Evolutionary conservation across 2,113 vertebrate genomes (phyloP).

Genomic region (Casuarius casuarius): DNA sequence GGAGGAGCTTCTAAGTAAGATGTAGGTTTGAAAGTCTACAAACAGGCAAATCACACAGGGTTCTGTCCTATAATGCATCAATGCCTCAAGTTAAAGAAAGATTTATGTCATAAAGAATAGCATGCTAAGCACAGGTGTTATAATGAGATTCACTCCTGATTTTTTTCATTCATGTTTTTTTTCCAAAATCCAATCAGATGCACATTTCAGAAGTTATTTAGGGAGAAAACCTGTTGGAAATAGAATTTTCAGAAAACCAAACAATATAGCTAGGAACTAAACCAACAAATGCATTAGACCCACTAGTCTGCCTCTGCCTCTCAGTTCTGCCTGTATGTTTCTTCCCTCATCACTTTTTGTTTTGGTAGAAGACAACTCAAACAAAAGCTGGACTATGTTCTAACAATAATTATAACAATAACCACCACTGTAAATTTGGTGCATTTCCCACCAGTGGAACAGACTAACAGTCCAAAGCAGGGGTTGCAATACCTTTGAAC

Average conservation of each 20-base stretch:
- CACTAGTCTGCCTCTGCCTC: neutral
- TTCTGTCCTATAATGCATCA: neutral
- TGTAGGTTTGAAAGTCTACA: neutral
- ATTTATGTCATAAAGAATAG: neutral
- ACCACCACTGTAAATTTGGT: neutral
- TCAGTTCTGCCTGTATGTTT: neutral
- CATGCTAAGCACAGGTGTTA: neutral
- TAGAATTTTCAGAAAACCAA: neutral
- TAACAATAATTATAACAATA: neutral
- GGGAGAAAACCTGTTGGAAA: neutral
- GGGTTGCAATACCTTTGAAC: neutral
- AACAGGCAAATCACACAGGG: neutral
- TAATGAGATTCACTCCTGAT: neutral
- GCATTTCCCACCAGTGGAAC: neutral
- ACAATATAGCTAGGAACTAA: neutral
- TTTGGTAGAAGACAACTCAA: neutral
- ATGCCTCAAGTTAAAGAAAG: neutral
- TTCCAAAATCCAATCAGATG: neutral
- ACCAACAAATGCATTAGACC: neutral
- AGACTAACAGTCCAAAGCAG: neutral
- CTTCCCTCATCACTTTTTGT: neutral
- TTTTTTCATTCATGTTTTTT: neutral
- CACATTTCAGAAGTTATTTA: neutral
- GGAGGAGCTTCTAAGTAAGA: neutral
- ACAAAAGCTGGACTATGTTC: neutral